Conservation (phyloP, 2,797 vertebrate genomes). For the Iguana delicatissima region DNA sequence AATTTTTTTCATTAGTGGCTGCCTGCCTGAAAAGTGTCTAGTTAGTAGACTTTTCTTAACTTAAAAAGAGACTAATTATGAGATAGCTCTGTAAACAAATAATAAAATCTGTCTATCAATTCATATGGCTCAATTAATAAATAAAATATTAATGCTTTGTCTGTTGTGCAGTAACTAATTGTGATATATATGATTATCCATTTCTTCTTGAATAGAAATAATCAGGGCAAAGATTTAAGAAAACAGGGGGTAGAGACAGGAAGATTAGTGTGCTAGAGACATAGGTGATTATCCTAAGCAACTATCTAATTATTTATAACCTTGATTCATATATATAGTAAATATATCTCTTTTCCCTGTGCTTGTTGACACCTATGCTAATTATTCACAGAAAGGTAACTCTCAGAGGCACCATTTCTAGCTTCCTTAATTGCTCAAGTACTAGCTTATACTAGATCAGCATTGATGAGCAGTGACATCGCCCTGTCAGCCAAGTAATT, state of each 20-base stretch:
- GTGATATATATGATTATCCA: not conserved
- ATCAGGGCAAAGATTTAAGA: conserved; percentile 35
- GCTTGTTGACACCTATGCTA: conserved; percentile 65
- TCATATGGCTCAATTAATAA: conserved; percentile 36
- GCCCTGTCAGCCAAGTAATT: conserved; percentile 72
- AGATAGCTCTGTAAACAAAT: not conserved
- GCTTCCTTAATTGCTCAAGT: conserved; percentile 68
- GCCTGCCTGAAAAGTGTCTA: not conserved
- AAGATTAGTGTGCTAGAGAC: conserved; percentile 35
- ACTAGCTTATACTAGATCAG: conserved; percentile 43
- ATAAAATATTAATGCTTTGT: conserved; percentile 37
- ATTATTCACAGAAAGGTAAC: conserved; percentile 72
- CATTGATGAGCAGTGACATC: conserved; percentile 68
- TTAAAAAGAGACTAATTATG: not conserved
- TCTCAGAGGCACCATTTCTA: conserved; percentile 65
- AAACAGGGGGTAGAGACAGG: conserved; percentile 34
- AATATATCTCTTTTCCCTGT: conserved; percentile 50
- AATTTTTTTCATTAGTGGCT: not conserved
- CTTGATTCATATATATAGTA: conserved; percentile 47
- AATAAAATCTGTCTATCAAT: conserved; percentile 16
- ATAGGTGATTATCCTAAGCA: conserved; percentile 52
- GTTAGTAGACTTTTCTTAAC: not conserved
- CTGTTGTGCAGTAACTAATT: conserved; percentile 35
- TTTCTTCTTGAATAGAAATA: conserved; percentile 27
- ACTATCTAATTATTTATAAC: conserved; percentile 55